A percentile compares a stretch with the other conserved stretches of the same genome.
Evolutionary conservation across 2,797 vertebrate species (phyloP).

Genomic region (Acridotheres tristis): DNA sequence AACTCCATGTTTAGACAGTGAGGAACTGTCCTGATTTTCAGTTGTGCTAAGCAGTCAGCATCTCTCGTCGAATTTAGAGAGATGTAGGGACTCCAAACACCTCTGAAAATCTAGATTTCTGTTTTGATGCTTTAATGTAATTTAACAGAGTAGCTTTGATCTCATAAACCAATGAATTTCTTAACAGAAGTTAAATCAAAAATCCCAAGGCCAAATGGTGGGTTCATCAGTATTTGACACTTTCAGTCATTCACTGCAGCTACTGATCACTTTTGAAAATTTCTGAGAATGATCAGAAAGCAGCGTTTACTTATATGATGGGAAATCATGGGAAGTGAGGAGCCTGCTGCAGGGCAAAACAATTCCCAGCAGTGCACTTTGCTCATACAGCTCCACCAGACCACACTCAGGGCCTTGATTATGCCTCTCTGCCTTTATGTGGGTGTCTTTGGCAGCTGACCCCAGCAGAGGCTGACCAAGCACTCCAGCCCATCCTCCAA

Average conservation of each 20-base stretch:
- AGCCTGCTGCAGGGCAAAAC: background rate
- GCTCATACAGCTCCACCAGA: background rate
- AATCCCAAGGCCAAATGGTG: background rate
- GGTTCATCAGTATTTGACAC: background rate
- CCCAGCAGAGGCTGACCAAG: background rate
- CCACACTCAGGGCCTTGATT: background rate
- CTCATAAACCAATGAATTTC: background rate
- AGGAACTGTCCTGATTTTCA: slow-evolving; percentile 34
- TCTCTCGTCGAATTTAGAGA: background rate
- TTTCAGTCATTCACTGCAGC: background rate
- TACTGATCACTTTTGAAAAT: background rate
- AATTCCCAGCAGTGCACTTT: background rate
- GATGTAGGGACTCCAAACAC: background rate
- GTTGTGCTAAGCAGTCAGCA: slow-evolving; percentile 16
- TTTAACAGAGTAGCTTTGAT: background rate
- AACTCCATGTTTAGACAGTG: background rate
- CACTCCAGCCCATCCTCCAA: background rate
- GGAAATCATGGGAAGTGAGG: background rate
- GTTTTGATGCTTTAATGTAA: background rate
- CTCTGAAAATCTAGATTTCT: background rate
- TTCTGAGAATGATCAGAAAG: background rate
- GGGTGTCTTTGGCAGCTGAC: background rate
- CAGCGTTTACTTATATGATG: background rate
- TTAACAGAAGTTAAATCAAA: background rate
- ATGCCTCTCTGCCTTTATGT: background rate